A percentile compares a stretch with the other conserved stretches of the same genome.
phyloP scores from a whole-genome alignment of 2,888 invertebrate species.

The Mamestra brassicae region DNA sequence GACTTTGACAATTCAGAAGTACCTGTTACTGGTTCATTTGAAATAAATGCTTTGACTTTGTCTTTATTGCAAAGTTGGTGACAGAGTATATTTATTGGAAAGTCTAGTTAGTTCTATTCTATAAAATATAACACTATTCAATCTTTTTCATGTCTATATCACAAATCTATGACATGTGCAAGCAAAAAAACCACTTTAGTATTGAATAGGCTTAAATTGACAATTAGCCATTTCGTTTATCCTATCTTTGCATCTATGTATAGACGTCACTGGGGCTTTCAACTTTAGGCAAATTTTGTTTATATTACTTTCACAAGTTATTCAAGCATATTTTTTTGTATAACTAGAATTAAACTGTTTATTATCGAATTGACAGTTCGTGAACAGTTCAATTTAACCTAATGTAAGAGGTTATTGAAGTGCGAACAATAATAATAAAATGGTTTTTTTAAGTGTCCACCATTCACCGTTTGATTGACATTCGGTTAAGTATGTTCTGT shows the following conservation, averaged over 20 bases:
- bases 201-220: slow-evolving; percentile 29
- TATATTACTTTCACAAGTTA: slow-evolving; percentile 36
- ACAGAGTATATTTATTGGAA: background rate
- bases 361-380: slow-evolving; percentile 40
- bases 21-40: no score
- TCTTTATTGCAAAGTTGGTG: background rate
- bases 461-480: slow-evolving; percentile 48
- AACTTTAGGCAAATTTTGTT: slow-evolving; percentile 12
- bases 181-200: slow-evolving; percentile 2
- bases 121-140: background rate
- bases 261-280: slow-evolving; percentile 4
- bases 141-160: background rate
- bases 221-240: slow-evolving; percentile 15
- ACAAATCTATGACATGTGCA: background rate
- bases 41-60: no score
- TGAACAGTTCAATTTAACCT: slow-evolving; percentile 42
- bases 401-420: slow-evolving; percentile 47
- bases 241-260: background rate
- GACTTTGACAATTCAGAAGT: no score
- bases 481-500: slow-evolving; percentile 30
- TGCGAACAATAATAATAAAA: slow-evolving; percentile 35
- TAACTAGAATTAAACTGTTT: slow-evolving; percentile 32
- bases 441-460: slow-evolving; percentile 29
- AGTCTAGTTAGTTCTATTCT: background rate
- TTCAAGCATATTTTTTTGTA: slow-evolving; percentile 7